These are phyloP conservation scores for Rhadinocentrus ornatus DNA, from an alignment of 2,797 vertebrate species.

Conservation along the genomic window DNA sequence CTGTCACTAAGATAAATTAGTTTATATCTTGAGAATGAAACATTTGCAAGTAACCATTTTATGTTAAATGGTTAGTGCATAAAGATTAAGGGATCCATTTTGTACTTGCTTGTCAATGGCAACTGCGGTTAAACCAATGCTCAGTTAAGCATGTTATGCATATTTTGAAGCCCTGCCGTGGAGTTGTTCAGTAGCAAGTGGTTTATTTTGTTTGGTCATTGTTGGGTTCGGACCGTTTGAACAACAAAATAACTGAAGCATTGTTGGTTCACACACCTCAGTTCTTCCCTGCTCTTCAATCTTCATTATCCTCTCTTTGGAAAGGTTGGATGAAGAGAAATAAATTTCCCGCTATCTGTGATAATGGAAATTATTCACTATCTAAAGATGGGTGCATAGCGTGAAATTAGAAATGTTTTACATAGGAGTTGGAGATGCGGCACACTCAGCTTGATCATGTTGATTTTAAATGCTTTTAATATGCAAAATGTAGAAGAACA, in stretches of 20 bases:
- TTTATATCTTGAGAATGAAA: conserved; percentile 7
- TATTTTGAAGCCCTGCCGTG: conserved; percentile 24
- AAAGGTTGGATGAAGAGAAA: conserved; percentile 66
- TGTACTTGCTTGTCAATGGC: conserved; percentile 40
- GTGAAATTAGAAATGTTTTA: conserved; percentile 79
- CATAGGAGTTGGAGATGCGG: conserved; percentile 65
- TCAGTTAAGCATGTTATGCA: conserved; percentile 33
- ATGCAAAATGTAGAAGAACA: conserved; percentile 69
- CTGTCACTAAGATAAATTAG: neutral
- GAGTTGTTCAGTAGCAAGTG: conserved; percentile 15
- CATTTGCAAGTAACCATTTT: neutral
- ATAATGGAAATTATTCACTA: conserved; percentile 75
- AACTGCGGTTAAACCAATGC: conserved; percentile 44
- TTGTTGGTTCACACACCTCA: conserved; percentile 16
- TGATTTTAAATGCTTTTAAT: conserved; percentile 72
- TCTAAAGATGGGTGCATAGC: conserved; percentile 71
- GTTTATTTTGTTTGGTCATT: conserved; percentile 34
- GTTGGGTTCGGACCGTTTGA: conserved; percentile 27
- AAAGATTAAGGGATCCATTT: conserved; percentile 1
- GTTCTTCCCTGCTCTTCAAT: conserved; percentile 58
- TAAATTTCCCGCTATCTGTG: conserved; percentile 56
- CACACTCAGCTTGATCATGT: conserved; percentile 62
- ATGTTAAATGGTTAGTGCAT: neutral
- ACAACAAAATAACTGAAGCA: conserved; percentile 25
- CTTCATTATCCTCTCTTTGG: conserved; percentile 64